Base-by-base conservation (phyloP, 2,113 vertebrate genomes). In the Ammodytes dubius region DNA sequence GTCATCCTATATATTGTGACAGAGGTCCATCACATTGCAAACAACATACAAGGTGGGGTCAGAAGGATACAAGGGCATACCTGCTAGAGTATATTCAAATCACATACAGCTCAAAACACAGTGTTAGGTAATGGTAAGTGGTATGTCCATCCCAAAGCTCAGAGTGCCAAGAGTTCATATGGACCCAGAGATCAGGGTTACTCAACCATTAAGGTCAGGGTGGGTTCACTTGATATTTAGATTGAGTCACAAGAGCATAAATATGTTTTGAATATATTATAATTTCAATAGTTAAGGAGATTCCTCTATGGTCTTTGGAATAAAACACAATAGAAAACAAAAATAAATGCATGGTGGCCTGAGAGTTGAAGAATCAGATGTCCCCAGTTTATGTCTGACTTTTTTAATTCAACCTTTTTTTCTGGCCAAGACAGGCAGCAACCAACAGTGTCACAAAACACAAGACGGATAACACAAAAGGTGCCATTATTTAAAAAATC, bases 1-100 rank as follows among this genome's bases (percentile, higher is more conserved):
- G 92, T 93, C 92, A 93, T 91, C 84, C 85, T 91, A 89, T 88
- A 91, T 91, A 84, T 85, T 49, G 54, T 17, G 2, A 58, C 64
- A 74, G 68, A 76, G 61, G 85, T 85, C 77, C 52, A 59, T 47
- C 67, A 74, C 19, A 40, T 63, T 85, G 81, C 67, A 88, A 82
- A 74, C 60, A 74, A 46, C 70, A 40, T 70, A 70, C 79, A 73
- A 74, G 70, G 65, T 81, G 79, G 86, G 75, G 71, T 82, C 70
- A 88, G 69, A 49, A 73, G 43, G 45, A 60, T 8, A 58, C 79
- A 81, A 86, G 82, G 85, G 27, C 76, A 64, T 45, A 15, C 46
- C n/a, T 57, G 65, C 39, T 45, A 42, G 49, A 11, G 49, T 39
- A 57, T 27, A 70, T 46, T 60, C 73, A 76, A 39, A 15, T 63